Conservation (phyloP, 1,140 invertebrate species). For the Nautilus pompilius region DNA sequence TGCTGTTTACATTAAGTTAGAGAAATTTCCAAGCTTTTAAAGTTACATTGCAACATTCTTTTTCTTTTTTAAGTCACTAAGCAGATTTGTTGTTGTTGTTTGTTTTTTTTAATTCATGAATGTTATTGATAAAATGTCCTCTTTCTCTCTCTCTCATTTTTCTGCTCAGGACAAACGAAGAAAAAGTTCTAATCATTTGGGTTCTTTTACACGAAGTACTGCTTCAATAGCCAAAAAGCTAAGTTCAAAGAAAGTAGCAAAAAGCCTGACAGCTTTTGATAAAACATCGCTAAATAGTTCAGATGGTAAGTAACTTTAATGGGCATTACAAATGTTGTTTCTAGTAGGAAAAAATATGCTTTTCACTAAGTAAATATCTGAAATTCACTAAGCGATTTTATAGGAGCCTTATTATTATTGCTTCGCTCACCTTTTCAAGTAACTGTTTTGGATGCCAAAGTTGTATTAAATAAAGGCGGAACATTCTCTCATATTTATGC, state of each 20-base stretch:
- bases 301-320: slow-evolving; percentile 4
- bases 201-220: not conserved
- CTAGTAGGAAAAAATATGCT: no score
- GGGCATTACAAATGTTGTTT: no score
- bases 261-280: not conserved
- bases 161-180: not conserved
- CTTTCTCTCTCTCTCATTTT: not conserved
- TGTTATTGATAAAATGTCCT: not conserved
- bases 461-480: no score
- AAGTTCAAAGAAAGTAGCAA: not conserved
- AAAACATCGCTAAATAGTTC: not conserved
- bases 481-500: no score
- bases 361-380: no score
- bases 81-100: not conserved
- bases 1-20: not conserved
- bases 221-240: not conserved
- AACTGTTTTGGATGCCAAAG: no score
- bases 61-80: not conserved
- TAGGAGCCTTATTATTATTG: no score
- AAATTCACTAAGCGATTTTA: no score
- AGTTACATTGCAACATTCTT: not conserved
- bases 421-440: no score
- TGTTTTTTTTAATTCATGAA: not conserved
- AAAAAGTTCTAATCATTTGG: not conserved
- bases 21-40: not conserved